These are phyloP conservation scores for Phrynocephalus vlangalii DNA, from an alignment of 2,797 vertebrate species.

Conservation along the genomic window DNA sequence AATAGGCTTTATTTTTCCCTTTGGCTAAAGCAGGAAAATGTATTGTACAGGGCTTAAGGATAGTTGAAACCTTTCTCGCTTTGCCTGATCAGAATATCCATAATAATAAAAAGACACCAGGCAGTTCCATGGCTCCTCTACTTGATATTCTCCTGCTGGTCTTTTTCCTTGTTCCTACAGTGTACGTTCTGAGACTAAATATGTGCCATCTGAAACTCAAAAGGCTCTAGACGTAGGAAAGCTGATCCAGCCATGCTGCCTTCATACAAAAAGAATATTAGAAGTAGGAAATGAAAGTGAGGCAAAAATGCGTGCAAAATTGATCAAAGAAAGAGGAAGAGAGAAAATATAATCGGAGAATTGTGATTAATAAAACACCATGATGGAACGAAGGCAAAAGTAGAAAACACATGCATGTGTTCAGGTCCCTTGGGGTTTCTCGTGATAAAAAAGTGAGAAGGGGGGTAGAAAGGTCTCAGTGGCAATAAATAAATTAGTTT, in stretches of 20 bases:
- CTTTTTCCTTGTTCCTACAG: neutral
- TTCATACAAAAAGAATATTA: neutral
- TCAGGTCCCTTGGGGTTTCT: neutral
- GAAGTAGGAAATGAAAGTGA: neutral
- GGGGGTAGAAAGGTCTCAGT: neutral
- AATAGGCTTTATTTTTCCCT: neutral
- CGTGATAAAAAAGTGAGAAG: neutral
- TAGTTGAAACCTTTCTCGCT: neutral
- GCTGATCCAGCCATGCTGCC: neutral
- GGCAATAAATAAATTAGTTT: conserved; percentile 35
- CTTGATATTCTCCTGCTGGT: neutral
- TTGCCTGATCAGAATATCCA: neutral
- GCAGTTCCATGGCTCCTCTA: neutral
- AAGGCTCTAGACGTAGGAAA: neutral
- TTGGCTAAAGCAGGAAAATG: neutral
- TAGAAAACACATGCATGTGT: neutral
- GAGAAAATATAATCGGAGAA: conserved; percentile 2
- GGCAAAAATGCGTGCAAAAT: conserved; percentile 7
- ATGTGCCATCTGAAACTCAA: neutral
- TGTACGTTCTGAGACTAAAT: neutral
- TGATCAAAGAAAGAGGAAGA: conserved; percentile 8
- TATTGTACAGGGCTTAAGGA: neutral
- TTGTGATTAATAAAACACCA: conserved; percentile 24
- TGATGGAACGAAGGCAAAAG: neutral
- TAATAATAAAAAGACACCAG: neutral